phyloP scores from a whole-genome alignment of 2,888 invertebrate genomes.

The Torymus auratus region DNA sequence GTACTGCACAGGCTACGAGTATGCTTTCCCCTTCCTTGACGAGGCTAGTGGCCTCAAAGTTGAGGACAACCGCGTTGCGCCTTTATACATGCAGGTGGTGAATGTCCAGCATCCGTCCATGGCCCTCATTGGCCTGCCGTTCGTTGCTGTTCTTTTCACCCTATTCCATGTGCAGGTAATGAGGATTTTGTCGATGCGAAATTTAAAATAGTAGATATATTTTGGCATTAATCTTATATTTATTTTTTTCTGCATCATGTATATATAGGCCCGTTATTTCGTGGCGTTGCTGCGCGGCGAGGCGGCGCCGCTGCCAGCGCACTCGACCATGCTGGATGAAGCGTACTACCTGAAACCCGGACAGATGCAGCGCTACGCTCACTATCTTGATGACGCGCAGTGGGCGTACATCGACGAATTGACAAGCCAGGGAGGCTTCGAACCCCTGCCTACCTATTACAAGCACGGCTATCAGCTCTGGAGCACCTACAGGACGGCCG shows the following conservation, averaged over 20 bases:
- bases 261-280: conserved; percentile 80
- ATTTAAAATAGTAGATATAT: background rate
- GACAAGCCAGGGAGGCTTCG: conserved; percentile 71
- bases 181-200: background rate
- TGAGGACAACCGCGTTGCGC: conserved; percentile 80
- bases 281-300: conserved; percentile 80
- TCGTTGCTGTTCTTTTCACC: conserved; percentile 82
- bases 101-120: conserved; percentile 87
- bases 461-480: conserved; percentile 65
- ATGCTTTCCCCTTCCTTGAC: conserved; percentile 84
- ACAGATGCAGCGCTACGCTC: conserved; percentile 73
- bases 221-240: background rate
- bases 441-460: conserved; percentile 72
- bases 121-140: conserved; percentile 86
- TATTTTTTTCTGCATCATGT: background rate
- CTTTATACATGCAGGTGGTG: conserved; percentile 87
- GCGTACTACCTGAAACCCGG: conserved; percentile 77
- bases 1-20: conserved; percentile 87
- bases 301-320: conserved; percentile 79
- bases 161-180: conserved; percentile 85
- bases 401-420: conserved; percentile 77
- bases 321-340: conserved; percentile 82
- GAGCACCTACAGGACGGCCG: conserved; percentile 50
- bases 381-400: conserved; percentile 74
- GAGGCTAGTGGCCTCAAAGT: conserved; percentile 79